These are phyloP conservation scores for Chelon labrosus DNA, from an alignment of 2,797 vertebrate genomes.

Conservation along the genomic window DNA sequence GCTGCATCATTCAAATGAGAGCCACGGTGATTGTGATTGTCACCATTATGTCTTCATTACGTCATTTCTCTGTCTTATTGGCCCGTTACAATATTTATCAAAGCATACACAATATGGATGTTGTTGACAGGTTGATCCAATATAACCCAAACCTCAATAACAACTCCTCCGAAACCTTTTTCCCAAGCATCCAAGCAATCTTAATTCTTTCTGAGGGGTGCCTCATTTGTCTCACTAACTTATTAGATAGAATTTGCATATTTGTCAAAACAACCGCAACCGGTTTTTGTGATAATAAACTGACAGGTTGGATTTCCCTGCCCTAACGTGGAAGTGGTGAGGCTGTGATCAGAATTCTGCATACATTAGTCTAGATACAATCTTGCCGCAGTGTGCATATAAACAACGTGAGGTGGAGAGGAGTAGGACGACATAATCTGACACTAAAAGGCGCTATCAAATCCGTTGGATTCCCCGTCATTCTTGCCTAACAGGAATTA, in stretches of 20 bases:
- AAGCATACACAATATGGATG: constrained; percentile 35
- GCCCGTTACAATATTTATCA: constrained; percentile 49
- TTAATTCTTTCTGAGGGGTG: constrained; percentile 25
- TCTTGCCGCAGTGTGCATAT: constrained; percentile 68
- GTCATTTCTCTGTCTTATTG: constrained; percentile 46
- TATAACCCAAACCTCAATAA: constrained; percentile 50
- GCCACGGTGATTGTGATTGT: constrained; percentile 41
- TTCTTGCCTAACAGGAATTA: constrained; percentile 52
- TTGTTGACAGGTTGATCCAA: constrained; percentile 67
- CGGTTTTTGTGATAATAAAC: constrained; percentile 64
- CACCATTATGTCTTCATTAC: constrained; percentile 53
- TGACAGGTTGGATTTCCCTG: constrained; percentile 66
- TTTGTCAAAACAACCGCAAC: constrained; percentile 71
- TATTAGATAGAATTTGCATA: constrained; percentile 70
- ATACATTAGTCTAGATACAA: constrained; percentile 75
- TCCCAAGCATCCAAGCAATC: background rate
- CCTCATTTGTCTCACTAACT: constrained; percentile 59
- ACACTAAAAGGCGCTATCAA: constrained; percentile 53
- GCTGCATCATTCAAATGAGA: constrained; percentile 60
- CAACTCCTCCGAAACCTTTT: constrained; percentile 29
- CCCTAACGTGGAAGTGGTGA: constrained; percentile 48
- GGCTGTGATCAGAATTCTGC: constrained; percentile 65
- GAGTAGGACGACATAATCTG: constrained; percentile 60
- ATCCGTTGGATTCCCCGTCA: constrained; percentile 32
- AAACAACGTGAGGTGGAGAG: constrained; percentile 60